Evolutionary conservation across 2,113 vertebrate genomes (phyloP).

Genomic region (Athene noctua): DNA sequence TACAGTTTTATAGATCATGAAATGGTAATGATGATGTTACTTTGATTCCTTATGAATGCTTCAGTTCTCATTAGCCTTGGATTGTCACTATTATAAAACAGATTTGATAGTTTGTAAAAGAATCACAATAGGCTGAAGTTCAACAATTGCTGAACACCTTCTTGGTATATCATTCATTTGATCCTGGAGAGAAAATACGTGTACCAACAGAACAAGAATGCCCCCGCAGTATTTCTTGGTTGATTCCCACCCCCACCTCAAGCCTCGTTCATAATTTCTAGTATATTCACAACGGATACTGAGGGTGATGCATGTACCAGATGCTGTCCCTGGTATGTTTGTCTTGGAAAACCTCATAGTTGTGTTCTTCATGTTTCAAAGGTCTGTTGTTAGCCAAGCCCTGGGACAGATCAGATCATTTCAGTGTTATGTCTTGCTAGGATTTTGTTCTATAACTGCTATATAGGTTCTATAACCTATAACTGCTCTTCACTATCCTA

Average conservation of each 20-base stretch:
- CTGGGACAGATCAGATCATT: background rate
- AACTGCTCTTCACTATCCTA: background rate
- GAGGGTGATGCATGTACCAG: background rate
- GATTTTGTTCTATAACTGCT: background rate
- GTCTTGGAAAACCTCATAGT: background rate
- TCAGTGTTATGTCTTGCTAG: background rate
- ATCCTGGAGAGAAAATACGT: background rate
- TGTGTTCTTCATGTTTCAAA: background rate
- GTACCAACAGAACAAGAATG: background rate
- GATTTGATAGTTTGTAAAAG: background rate
- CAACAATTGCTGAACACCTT: background rate
- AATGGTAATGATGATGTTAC: background rate
- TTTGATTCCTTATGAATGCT: background rate
- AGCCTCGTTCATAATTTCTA: background rate
- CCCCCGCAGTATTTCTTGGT: background rate
- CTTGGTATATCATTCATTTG: background rate
- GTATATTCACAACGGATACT: background rate
- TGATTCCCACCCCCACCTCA: background rate
- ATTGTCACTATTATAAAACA: background rate
- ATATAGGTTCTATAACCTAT: background rate
- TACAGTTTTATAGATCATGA: slow-evolving; percentile 16
- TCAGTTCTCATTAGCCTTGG: slow-evolving; percentile 16
- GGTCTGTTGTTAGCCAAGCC: background rate
- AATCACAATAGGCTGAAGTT: background rate
- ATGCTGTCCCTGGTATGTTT: background rate